These are phyloP conservation scores for Ciconia boyciana DNA, from an alignment of 2,113 vertebrate species.

Conservation along the genomic window DNA sequence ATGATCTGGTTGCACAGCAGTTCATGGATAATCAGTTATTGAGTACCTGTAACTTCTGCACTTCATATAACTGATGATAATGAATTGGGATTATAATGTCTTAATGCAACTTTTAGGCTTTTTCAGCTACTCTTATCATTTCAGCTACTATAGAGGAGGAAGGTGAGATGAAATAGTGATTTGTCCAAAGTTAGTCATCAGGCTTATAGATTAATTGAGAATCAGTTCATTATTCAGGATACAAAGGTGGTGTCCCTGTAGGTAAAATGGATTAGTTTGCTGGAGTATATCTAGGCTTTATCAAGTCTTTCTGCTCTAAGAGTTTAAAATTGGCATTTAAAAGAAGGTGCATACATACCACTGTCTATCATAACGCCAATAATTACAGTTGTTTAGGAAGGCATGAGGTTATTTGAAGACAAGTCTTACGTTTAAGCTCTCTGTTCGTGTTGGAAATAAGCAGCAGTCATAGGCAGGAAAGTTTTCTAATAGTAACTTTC, in stretches of 20 bases:
- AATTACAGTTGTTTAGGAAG: neutral
- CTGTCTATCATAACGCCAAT: rapidly evolving
- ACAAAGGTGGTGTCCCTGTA: neutral
- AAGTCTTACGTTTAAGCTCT: neutral
- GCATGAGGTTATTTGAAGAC: neutral
- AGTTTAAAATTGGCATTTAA: neutral
- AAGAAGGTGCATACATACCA: rapidly evolving
- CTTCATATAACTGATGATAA: neutral
- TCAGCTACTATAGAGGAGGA: neutral
- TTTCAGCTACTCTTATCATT: neutral
- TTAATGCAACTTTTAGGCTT: neutral
- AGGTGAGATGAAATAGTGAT: neutral
- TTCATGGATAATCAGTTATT: neutral
- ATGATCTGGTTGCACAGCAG: neutral
- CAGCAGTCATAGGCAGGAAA: neutral
- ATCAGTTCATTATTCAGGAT: neutral
- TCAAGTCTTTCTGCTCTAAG: neutral
- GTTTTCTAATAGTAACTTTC: neutral
- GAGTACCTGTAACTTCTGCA: neutral
- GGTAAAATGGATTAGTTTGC: neutral
- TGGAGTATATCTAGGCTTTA: neutral
- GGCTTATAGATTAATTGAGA: neutral
- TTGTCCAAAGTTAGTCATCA: neutral
- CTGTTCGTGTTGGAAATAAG: neutral
- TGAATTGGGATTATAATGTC: neutral